phyloP scores from a whole-genome alignment of 1,140 invertebrate species.

The Drosophila kurseongensis region DNA sequence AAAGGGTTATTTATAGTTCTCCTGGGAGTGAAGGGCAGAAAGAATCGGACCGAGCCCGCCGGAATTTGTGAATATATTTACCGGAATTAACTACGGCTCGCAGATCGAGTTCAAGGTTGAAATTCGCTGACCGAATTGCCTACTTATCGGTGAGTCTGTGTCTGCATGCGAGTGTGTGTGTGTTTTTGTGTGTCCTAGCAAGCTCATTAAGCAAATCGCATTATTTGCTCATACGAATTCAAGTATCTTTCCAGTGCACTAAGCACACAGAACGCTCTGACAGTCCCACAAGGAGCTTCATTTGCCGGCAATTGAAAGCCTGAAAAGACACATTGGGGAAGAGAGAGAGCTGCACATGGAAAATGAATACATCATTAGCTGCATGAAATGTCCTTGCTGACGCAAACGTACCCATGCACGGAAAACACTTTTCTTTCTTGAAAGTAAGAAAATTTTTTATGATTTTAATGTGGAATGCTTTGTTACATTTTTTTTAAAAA shows the following conservation, averaged over 20 bases:
- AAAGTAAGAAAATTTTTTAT: neutral
- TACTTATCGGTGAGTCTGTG: slow-evolving; percentile 33
- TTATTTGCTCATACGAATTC: slow-evolving; percentile 70
- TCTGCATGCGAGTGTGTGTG: neutral
- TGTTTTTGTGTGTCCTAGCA: slow-evolving; percentile 16
- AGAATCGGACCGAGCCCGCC: slow-evolving; percentile 11
- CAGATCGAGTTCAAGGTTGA: slow-evolving; percentile 65
- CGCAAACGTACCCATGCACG: slow-evolving; percentile 19
- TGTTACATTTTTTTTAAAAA: no score
- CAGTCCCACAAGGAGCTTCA: slow-evolving; percentile 68
- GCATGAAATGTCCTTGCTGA: slow-evolving; percentile 67
- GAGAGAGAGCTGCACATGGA: slow-evolving; percentile 29
- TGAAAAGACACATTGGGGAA: slow-evolving; percentile 33
- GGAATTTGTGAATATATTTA: slow-evolving; percentile 65
- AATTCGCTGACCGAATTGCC: slow-evolving; percentile 53
- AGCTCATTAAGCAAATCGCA: slow-evolving; percentile 78
- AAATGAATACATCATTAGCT: slow-evolving; percentile 81
- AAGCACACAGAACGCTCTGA: slow-evolving; percentile 46
- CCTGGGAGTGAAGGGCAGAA: slow-evolving; percentile 45
- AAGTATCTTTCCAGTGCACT: slow-evolving; percentile 70
- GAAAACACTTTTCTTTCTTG: neutral
- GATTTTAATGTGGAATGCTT: no score
- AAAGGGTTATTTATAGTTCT: slow-evolving; percentile 82
- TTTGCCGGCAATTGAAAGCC: slow-evolving; percentile 69
- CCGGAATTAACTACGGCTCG: slow-evolving; percentile 59